A percentile compares a stretch with the other conserved stretches of the same genome.
phyloP scores from a whole-genome alignment of 1,140 invertebrate species.

The Drosophila aff. region DNA sequence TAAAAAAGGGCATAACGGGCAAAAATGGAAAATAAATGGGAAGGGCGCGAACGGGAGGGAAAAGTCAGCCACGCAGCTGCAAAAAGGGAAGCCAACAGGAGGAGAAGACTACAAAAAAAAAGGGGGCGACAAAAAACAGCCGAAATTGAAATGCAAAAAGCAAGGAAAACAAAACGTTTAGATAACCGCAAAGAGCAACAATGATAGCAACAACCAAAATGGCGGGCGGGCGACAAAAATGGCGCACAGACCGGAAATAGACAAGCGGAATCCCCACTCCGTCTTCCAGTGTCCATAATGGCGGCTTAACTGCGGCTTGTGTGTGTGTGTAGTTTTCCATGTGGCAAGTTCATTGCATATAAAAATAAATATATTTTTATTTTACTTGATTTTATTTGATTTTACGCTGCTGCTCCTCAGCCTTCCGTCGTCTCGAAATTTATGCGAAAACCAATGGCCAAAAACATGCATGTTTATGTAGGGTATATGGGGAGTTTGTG shows the following conservation, averaged over 20 bases:
- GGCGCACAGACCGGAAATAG: constrained; percentile 70
- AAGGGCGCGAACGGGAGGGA: not conserved
- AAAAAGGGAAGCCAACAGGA: constrained; percentile 36
- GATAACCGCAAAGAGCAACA: constrained; percentile 69
- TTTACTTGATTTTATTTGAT: constrained; percentile 60
- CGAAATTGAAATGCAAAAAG: constrained; percentile 75
- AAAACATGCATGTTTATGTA: constrained; percentile 9
- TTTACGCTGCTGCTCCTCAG: constrained; percentile 41
- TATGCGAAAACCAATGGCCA: constrained; percentile 67
- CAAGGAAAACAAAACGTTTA: constrained; percentile 71
- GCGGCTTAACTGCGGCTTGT: constrained; percentile 66
- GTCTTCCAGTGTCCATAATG: constrained; percentile 31
- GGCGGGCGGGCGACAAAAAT: constrained; percentile 53
- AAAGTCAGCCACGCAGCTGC: constrained; percentile 17
- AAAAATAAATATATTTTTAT: constrained; percentile 67
- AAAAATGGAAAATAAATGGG: constrained; percentile 55
- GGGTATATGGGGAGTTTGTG: not conserved
- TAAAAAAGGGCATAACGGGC: constrained; percentile 68
- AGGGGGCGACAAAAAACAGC: constrained; percentile 26
- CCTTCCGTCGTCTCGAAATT: constrained; percentile 33
- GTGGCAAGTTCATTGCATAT: constrained; percentile 69
- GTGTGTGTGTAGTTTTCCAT: constrained; percentile 36
- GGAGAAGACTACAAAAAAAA: not conserved
- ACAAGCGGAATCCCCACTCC: constrained; percentile 39
- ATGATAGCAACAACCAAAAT: constrained; percentile 35